Conservation (phyloP, 2,888 invertebrate species). For the Spicauda simplicius region DNA sequence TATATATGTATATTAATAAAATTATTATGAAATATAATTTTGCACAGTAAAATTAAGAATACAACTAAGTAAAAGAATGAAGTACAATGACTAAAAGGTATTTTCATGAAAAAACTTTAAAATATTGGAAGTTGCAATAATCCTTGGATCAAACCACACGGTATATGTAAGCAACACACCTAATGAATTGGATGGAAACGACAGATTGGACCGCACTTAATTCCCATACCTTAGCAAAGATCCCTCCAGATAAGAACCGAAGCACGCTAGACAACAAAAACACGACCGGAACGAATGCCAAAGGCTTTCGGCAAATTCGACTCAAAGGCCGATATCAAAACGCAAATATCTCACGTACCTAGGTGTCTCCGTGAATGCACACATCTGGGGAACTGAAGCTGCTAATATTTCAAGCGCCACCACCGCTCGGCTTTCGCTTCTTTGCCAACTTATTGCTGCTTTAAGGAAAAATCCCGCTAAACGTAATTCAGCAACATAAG, state of each 20-base stretch:
- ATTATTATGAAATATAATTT: no score
- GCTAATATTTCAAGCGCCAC: slow-evolving; percentile 81
- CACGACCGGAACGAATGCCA: slow-evolving; percentile 32
- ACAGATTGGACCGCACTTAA: slow-evolving; percentile 19
- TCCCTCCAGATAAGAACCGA: slow-evolving; percentile 35
- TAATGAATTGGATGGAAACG: background rate
- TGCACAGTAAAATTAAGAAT: no score
- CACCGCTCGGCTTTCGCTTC: slow-evolving; percentile 68
- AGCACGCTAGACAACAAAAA: slow-evolving; percentile 32
- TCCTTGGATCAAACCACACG: no score
- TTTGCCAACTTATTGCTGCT: slow-evolving; percentile 52
- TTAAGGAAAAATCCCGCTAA: background rate
- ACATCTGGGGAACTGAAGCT: slow-evolving; percentile 69
- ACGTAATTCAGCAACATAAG: slow-evolving; percentile 45
- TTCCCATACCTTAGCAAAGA: slow-evolving; percentile 26
- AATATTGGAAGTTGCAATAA: no score
- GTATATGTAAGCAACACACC: background rate
- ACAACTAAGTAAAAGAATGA: no score
- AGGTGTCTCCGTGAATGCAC: slow-evolving; percentile 71
- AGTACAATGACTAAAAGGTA: no score
- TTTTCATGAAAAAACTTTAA: no score
- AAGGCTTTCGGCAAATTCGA: slow-evolving; percentile 48
- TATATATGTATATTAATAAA: no score
- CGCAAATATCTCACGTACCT: slow-evolving; percentile 71
- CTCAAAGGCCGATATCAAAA: slow-evolving; percentile 75